phyloP scores from a whole-genome alignment of 2,888 invertebrate genomes.

The Willowsia nigromaculata region DNA sequence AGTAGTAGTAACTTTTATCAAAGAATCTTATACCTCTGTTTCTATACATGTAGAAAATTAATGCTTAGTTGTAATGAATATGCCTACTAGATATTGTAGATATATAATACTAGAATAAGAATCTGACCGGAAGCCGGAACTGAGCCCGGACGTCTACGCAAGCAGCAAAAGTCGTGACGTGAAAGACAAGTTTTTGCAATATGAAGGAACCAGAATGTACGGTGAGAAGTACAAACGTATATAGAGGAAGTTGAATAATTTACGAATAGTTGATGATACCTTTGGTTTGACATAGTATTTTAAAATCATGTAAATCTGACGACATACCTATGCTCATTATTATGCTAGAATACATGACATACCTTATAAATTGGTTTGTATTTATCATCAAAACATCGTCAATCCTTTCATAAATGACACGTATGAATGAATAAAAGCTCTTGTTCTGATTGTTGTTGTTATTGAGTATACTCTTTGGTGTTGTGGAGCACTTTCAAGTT shows the following conservation, averaged over 20 bases:
- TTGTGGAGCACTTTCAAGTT: constrained; percentile 47
- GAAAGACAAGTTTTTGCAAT: not conserved
- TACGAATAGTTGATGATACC: too few species aligned
- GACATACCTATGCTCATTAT: too few species aligned
- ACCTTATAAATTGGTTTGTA: not conserved
- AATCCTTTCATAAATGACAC: not conserved
- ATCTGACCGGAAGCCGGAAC: constrained; percentile 15
- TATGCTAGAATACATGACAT: too few species aligned
- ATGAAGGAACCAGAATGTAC: not conserved
- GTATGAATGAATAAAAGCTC: not conserved
- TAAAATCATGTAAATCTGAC: too few species aligned
- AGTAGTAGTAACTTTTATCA: too few species aligned
- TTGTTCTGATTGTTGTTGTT: constrained; percentile 17
- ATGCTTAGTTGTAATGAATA: not conserved
- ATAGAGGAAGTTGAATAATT: constrained; percentile 12
- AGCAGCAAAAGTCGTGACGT: not conserved
- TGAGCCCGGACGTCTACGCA: not conserved
- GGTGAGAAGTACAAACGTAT: too few species aligned
- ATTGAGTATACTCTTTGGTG: not conserved
- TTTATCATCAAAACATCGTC: not conserved
- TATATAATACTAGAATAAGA: not conserved
- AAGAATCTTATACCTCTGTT: too few species aligned
- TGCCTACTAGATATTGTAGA: not conserved
- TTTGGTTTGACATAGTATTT: too few species aligned
- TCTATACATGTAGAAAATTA: too few species aligned